Conservation (phyloP, 2,888 invertebrate genomes). For the Suillia variegata region DNA sequence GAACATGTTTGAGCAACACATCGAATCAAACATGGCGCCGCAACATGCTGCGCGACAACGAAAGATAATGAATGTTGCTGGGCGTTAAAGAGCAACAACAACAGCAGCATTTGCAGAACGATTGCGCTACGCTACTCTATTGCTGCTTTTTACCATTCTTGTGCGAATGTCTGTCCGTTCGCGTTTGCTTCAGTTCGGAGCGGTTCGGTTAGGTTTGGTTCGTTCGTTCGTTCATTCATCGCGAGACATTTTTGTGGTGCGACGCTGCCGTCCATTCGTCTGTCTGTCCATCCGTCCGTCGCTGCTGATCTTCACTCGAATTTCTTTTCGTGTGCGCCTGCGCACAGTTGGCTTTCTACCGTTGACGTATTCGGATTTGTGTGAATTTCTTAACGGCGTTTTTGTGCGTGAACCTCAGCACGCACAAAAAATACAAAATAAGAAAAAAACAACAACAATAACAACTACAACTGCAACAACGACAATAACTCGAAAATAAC, state of each 20-base stretch:
- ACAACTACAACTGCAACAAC: conserved; percentile 17
- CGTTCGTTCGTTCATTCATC: conserved; percentile 9
- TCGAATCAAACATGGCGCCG: conserved; percentile 36
- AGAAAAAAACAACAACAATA: conserved; percentile 19
- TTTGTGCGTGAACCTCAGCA: conserved; percentile 2
- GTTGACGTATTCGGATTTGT: conserved; percentile 62
- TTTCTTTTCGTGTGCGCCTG: conserved; percentile 60
- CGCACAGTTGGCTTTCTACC: conserved; percentile 63
- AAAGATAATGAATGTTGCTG: conserved; percentile 29
- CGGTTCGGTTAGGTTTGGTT: too few species aligned
- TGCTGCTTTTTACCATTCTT: too few species aligned
- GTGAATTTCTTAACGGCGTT: conserved; percentile 39
- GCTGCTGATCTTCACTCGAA: conserved; percentile 37
- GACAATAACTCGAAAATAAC: neutral
- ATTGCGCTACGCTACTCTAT: neutral
- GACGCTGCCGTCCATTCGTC: conserved; percentile 9
- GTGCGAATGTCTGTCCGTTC: neutral
- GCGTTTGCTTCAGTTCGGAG: too few species aligned
- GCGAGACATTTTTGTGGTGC: conserved; percentile 5
- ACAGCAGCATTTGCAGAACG: conserved; percentile 15
- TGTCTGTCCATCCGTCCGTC: conserved; percentile 11
- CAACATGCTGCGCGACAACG: conserved; percentile 31
- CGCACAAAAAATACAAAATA: neutral
- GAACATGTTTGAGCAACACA: conserved; percentile 31
- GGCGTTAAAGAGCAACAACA: conserved; percentile 19